Evolutionary conservation across 2,113 vertebrate species (phyloP), one percentile per base, ranked within the genome.

Genomic region (Microtus oregoni): DNA sequence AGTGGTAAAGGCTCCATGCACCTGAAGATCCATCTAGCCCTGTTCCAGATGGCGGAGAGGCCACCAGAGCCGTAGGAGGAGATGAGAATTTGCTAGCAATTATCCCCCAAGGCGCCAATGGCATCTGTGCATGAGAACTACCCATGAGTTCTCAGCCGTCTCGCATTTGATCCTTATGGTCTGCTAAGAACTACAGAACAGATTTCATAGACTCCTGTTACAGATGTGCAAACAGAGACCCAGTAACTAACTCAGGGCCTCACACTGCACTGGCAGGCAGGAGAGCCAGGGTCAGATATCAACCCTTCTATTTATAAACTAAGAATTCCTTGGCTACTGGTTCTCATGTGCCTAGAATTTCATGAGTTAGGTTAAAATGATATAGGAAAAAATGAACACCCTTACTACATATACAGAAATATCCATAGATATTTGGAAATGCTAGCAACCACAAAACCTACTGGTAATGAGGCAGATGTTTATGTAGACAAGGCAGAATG

Each of bases 101-200:
- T 96, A 91, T 73, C 82, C 91, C 77, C 77, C 44, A 61, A 91
- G 89, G 20, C 12, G 22, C 52, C 92, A 90, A 81, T 86, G 76
- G 91, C 86, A 85, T 91, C 86, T 83, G 12, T 83, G 87, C 58
- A 10, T 96, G 81, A 85, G 58, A 24, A 77, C 14, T 41, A 30
- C 58, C 86, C 91, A 87, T 5, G 14, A 41, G 17, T 67, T 85
- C 65, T 50, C 19, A 82, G 47, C 82, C 65, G 19, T 79, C 95
- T 90, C 50, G 9, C 32, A 61, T 79, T 92, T 88, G 52, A 89
- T 86, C 52, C 47, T 88, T 19, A 41, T 10, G 67, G n/a, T 41
- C 89, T 81, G 67, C 47, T 67, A 52, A 92, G 24, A 75, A 22
- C 6, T 20, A 10, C 75, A 81, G 41, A 91, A 55, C 3, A 91